Evolutionary conservation across 2,888 invertebrate genomes (phyloP).

Genomic region (Periphyllus acericola): DNA sequence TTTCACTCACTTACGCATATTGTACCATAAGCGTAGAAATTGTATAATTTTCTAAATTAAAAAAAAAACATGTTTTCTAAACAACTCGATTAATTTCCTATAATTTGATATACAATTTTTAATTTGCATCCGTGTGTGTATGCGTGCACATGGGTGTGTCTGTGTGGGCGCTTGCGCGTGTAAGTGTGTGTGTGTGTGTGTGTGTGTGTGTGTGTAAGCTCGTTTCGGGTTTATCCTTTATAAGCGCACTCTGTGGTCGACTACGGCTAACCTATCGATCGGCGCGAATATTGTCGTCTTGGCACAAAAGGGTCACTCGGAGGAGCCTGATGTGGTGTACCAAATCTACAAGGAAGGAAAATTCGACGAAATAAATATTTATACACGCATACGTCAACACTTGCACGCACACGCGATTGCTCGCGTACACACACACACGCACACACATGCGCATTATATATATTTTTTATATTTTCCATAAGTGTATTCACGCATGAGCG

Average conservation of each 20-base stretch:
- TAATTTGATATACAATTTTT: too few relatives aligned
- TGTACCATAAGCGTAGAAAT: too few relatives aligned
- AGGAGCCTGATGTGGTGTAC: conserved; percentile 29
- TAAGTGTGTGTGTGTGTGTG: too few relatives aligned
- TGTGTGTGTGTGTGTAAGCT: not conserved
- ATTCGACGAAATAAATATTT: conserved; percentile 9
- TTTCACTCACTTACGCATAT: too few relatives aligned
- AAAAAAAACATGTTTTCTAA: too few relatives aligned
- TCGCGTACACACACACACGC: not conserved
- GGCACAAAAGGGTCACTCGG: conserved; percentile 51
- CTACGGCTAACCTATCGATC: conserved; percentile 53
- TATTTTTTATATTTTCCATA: not conserved
- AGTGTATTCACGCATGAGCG: too few relatives aligned
- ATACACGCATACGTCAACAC: not conserved
- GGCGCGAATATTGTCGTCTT: conserved; percentile 46
- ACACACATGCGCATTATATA: not conserved
- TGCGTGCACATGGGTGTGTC: not conserved
- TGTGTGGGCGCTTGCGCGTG: not conserved
- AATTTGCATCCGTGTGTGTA: too few relatives aligned
- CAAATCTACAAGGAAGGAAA: conserved; percentile 9
- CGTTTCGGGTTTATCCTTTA: conserved; percentile 35
- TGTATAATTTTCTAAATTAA: too few relatives aligned
- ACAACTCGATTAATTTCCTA: not conserved
- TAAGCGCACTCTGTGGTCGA: conserved; percentile 53
- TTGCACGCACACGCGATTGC: not conserved